Base-by-base conservation (phyloP, 2,113 vertebrate genomes). In the Tachysurus fulvidraco region DNA sequence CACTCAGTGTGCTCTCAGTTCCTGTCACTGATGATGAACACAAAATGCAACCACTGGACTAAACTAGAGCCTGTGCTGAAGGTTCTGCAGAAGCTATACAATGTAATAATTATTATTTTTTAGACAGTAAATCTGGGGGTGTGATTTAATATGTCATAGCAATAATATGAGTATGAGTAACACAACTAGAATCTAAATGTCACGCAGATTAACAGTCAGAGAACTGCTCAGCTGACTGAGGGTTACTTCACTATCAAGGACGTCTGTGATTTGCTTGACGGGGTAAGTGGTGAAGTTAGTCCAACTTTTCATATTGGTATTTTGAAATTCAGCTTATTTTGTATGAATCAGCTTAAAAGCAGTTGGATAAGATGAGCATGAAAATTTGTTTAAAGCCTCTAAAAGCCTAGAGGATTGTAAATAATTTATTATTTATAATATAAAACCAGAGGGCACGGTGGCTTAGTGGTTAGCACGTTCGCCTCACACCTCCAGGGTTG, bases 161-260 rank as follows among this genome's bases (percentile, higher is more conserved):
- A 44, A 16, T 83, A 28, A 54, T 55, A n/a, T 62, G 2, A 65
- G 3, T 28, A 13, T n/a, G n/a, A 65, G 62, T 25, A 71, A 69
- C 30, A 36, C 30, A 17, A 69, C 14, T 17, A 36, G 65, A 16
- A 28, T 69, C 14, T 8, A 8, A 5, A n/a, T 76, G 59, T 71
- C 5, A 5, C 74, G 25, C 86, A 87, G 86, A 54, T 87, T 21
- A 87, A 83, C 25, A 83, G 71, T 28, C 80, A 76, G 69, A 83
- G 86, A 83, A 21, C 19, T 16, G 14, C 1, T 7, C 19, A 19
- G 13, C 21, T 87, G 71, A 54, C n/a, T 23, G 81, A 87, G 3
- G 4, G 21, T n/a, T 23, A 28, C 59, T 87, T 87, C 69, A 28
- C 44, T 23, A 83, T 76, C 23, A 77, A 54, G 44, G 23, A 83